Base-by-base conservation (phyloP, 30 jellyfish, hydroid and myxozoan genomes). In the Aurelia sp. region DNA sequence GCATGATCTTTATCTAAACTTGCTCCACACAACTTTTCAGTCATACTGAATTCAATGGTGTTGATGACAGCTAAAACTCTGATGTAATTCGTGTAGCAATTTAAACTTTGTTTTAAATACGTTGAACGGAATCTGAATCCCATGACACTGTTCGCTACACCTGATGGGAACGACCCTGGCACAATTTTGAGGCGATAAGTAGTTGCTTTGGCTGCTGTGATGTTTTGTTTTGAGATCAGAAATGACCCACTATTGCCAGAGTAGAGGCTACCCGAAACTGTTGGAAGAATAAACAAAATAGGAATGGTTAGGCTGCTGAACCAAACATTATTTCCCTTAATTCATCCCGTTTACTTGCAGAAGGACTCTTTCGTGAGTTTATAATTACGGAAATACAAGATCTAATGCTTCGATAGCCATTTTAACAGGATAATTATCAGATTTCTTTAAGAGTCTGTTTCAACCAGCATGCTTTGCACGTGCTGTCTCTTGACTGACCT, bases 1-100 rank as follows among this genome's bases (percentile, higher is more conserved):
- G 38, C 21, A 1, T 33, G 15, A 8, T 79, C 72, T 1, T 63
- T 38, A 20, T 65, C 33, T 13, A 79, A 17, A 8, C 63, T 67
- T 13, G 53, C 41, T n/a, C 90, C 90, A 35, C 90, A 79, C 6
- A 79, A 10, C n/a, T 40, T 64, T 50, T 44, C 71, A 3, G 90
- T 18, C 65, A 79, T n/a, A 41, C 48, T 21, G 73, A 66, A 63
- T 66, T 15, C 68, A 38, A 79, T 31, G 16, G 66, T 48, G 51
- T 50, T 41, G 48, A 31, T 33, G 2, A 79, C 31, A 13, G 81
- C 59, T 40, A 41, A 31, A 30, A 79, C 33, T 79, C 81, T 24
- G 33, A 79, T 72, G 66, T 59, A 79, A 27, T 57, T 67, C 27
- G 64, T 48, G 10, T 79, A 11, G 59, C 90, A 79, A 79, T 63